Evolutionary conservation across 2,888 invertebrate species (phyloP).

Genomic region (Epicampocera succincta): DNA sequence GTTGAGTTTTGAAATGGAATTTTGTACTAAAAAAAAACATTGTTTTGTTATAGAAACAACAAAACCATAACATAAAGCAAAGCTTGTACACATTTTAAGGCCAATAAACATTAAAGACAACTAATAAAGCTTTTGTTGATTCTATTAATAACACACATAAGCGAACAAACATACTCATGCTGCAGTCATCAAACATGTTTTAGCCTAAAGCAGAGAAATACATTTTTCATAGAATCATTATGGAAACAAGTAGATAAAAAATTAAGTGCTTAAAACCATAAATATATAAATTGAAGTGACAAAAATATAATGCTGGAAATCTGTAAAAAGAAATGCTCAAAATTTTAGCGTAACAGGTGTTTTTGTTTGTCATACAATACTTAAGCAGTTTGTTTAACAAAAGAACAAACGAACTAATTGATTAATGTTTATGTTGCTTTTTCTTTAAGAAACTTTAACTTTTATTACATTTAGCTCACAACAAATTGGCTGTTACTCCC

Average conservation of each 20-base stretch:
- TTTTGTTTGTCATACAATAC: no score
- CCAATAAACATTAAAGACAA: slow-evolving; percentile 24
- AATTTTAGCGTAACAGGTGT: no score
- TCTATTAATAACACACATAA: slow-evolving; percentile 6
- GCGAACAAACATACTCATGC: no score
- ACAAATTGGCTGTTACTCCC: background rate
- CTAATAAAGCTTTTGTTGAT: slow-evolving; percentile 49
- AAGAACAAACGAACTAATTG: no score
- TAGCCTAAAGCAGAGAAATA: slow-evolving; percentile 45
- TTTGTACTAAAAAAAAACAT: background rate
- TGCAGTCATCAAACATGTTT: slow-evolving; percentile 43
- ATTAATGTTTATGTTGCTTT: background rate
- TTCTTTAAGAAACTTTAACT: background rate
- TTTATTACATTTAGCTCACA: background rate
- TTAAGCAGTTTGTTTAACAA: no score
- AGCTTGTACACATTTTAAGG: background rate
- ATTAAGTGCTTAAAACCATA: background rate
- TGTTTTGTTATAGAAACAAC: slow-evolving; percentile 19
- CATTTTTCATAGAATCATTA: slow-evolving; percentile 28
- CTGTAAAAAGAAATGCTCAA: no score
- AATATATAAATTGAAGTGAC: slow-evolving; percentile 9
- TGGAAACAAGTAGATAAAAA: slow-evolving; percentile 12
- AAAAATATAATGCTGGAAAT: background rate
- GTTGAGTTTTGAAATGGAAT: background rate
- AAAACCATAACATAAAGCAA: slow-evolving; percentile 3